A percentile compares a stretch with the other conserved stretches of the same genome.
Evolutionary conservation across 1,140 invertebrate genomes (phyloP).

Genomic region (Bombus terrestris): DNA sequence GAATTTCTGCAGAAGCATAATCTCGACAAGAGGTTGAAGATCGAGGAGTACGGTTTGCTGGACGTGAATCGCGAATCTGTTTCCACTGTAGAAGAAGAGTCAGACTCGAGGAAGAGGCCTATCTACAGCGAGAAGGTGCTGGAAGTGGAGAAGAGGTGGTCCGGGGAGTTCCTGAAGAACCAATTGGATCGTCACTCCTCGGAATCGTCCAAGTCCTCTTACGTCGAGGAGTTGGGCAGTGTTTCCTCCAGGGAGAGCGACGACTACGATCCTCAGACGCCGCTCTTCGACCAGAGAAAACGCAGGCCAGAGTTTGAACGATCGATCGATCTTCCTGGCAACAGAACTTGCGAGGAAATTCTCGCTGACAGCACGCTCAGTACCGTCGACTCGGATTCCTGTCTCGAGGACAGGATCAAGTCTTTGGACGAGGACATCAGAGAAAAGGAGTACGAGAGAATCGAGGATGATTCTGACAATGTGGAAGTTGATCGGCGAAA

Average conservation of each 20-base stretch:
- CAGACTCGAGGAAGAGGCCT: constrained; percentile 20
- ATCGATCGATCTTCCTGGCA: neutral
- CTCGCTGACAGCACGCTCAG: constrained; percentile 67
- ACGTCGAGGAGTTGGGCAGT: constrained; percentile 77
- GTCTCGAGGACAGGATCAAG: constrained; percentile 74
- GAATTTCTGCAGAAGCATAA: constrained; percentile 73
- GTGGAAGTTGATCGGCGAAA: neutral
- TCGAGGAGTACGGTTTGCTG: constrained; percentile 68
- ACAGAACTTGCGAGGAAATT: constrained; percentile 41
- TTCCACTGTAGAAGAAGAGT: constrained; percentile 48
- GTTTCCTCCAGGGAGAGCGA: constrained; percentile 74
- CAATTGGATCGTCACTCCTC: constrained; percentile 72
- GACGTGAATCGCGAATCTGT: constrained; percentile 62
- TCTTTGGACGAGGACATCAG: constrained; percentile 70
- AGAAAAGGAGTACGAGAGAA: neutral
- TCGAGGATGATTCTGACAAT: neutral
- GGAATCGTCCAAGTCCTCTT: constrained; percentile 77
- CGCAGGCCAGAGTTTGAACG: neutral
- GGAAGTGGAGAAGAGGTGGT: constrained; percentile 78
- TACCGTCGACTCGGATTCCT: constrained; percentile 76
- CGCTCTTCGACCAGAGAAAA: neutral
- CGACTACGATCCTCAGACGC: neutral
- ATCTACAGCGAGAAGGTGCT: constrained; percentile 75
- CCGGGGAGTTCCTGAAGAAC: constrained; percentile 74
- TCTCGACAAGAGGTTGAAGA: constrained; percentile 69